Percentiles rank a stretch among this genome's conserved stretches.
These are phyloP conservation scores for Smutsia gigantea DNA, from an alignment of 2,797 vertebrate genomes.

Conservation along the genomic window DNA sequence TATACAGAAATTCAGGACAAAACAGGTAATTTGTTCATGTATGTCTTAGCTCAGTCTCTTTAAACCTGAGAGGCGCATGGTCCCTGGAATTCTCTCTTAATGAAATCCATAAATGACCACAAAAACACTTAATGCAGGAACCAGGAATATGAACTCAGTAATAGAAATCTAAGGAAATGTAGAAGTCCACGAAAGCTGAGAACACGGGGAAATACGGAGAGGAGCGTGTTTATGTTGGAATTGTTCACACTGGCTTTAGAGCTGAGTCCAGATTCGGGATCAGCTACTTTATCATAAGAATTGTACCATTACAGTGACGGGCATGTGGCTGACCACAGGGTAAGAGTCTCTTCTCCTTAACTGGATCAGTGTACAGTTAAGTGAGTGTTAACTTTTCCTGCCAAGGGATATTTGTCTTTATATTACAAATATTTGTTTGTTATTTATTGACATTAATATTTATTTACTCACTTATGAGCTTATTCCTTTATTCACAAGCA, in stretches of 20 bases:
- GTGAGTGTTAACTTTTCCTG: not conserved
- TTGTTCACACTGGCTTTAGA: no score
- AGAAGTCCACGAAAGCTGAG: not conserved
- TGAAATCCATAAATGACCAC: not conserved
- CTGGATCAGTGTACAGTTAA: not conserved
- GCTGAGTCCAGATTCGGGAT: no score
- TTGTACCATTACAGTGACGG: not conserved
- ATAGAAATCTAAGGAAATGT: not conserved
- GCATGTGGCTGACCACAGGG: not conserved
- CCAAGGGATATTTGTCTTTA: not conserved
- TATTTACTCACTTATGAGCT: not conserved
- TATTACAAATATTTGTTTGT: not conserved
- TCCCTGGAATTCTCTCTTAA: not conserved
- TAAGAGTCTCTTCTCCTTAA: not conserved
- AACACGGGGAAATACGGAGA: not conserved
- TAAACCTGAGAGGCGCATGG: not conserved
- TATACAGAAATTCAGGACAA: not conserved
- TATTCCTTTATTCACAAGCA: not conserved
- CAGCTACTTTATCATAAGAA: not conserved
- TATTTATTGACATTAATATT: no score
- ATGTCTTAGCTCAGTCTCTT: not conserved
- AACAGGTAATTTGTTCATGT: no score
- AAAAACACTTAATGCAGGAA: not conserved
- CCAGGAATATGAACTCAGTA: not conserved
- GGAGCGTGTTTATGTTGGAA: no score